Base-by-base conservation (phyloP, 2,113 vertebrate species). In the Octodon degus region DNA sequence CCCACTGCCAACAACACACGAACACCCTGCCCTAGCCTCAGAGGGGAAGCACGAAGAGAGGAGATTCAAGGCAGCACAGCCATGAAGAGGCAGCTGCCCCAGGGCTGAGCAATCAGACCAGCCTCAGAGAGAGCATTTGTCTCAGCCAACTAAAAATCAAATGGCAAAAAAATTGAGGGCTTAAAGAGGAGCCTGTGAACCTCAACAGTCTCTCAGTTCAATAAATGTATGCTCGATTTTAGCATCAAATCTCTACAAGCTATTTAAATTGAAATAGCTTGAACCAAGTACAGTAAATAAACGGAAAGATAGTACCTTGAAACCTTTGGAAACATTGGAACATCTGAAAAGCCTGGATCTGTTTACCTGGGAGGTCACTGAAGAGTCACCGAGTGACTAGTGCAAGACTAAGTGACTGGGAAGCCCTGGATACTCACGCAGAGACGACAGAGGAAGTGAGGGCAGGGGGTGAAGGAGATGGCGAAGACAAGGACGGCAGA, bases 261-360 rank as follows among this genome's bases (percentile, higher is more conserved):
- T 99, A 97, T 99, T 98, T 96, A 99, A 99, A 98, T 99, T 99
- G 98, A 99, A 99, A 99, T 99, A 99, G 99, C 98, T 99, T 98
- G 99, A 99, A 97, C 99, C 99, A 97, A 99, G 99, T 92, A 99
- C 97, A 99, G 99, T 98, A 99, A 99, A 99, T 98, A 99, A 99
- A 98, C 99, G 99, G 98, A 99, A 99, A 98, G 99, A 99, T 97
- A 99, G 99, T 97, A 99, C 99, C 27, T 98, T 99, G 98, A 99
- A 99, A 97, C 99, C 99, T 47, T 98, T 99, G 99, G 99, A 99
- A 99, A 99, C 99, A 97, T 98, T 99, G 97, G 99, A 99, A 74
- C 98, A 98, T 97, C 98, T 99, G 97, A 99, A 99, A 98, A 99
- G 99, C 98, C 98, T 99, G 97, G 99, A 99, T 97, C 98, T 99